phyloP scores from a whole-genome alignment of 1,140 invertebrate genomes.

The Oryzaephilus surinamensis region DNA sequence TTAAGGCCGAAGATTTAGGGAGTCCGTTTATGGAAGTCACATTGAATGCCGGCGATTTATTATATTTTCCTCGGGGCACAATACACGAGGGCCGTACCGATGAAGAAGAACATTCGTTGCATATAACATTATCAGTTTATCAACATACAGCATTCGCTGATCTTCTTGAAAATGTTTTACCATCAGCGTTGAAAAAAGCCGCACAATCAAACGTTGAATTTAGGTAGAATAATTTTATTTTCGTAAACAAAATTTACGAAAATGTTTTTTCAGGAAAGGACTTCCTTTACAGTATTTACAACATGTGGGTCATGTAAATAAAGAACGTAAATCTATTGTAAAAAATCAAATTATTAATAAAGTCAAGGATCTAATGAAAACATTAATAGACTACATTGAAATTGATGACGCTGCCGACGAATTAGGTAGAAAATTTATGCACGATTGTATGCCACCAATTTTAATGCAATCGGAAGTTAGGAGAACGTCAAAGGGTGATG shows the following conservation, averaged over 20 bases:
- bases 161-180: slow-evolving; percentile 72
- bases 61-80: slow-evolving; percentile 87
- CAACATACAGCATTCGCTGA: slow-evolving; percentile 87
- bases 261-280: slow-evolving; percentile 47
- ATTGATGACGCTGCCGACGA: slow-evolving; percentile 78
- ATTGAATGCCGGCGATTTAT: slow-evolving; percentile 76
- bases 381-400: slow-evolving; percentile 53
- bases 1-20: slow-evolving; percentile 64
- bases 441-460: slow-evolving; percentile 78
- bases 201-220: slow-evolving; percentile 59
- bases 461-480: slow-evolving; percentile 51
- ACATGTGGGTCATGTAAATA: slow-evolving; percentile 59
- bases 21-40: slow-evolving; percentile 72
- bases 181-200: slow-evolving; percentile 62
- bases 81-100: slow-evolving; percentile 84
- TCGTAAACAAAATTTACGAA: background rate
- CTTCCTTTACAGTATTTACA: slow-evolving; percentile 69
- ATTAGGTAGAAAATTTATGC: slow-evolving; percentile 70
- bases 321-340: slow-evolving; percentile 37
- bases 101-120: slow-evolving; percentile 71
- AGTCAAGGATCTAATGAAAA: slow-evolving; percentile 50
- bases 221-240: slow-evolving; percentile 41
- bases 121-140: slow-evolving; percentile 86
- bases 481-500: slow-evolving; percentile 58
- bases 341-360: slow-evolving; percentile 47